Conservation (phyloP, 2,797 vertebrate genomes). For the Zonotrichia albicollis region DNA sequence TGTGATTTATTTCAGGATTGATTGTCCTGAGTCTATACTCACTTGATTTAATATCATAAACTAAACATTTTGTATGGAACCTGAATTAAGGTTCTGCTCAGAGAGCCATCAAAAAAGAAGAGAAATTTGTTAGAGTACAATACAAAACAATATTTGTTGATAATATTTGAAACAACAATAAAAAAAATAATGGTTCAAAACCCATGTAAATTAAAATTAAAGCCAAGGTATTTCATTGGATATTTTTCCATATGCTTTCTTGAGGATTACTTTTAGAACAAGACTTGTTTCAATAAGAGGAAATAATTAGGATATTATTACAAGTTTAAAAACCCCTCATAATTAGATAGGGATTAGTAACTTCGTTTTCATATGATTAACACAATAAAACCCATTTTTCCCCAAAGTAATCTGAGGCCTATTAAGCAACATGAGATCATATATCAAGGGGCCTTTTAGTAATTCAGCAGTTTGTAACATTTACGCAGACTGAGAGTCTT, state of each 20-base stretch:
- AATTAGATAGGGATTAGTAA: constrained; percentile 67
- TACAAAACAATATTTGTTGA: constrained; percentile 3
- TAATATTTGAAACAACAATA: background rate
- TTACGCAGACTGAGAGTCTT: constrained; percentile 44
- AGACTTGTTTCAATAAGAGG: constrained; percentile 43
- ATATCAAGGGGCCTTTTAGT: constrained; percentile 63
- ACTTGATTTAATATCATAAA: constrained; percentile 56
- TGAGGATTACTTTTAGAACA: constrained; percentile 34
- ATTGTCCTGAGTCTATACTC: constrained; percentile 44
- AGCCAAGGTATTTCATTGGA: constrained; percentile 14
- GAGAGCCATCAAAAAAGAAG: constrained; percentile 11
- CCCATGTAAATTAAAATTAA: constrained; percentile 39
- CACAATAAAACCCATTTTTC: constrained; percentile 52
- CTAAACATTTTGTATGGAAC: constrained; percentile 12
- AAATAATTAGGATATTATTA: constrained; percentile 64
- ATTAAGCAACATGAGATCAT: constrained; percentile 56
- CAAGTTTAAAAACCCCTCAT: constrained; percentile 21
- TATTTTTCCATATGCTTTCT: constrained; percentile 36
- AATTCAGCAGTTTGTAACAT: constrained; percentile 60
- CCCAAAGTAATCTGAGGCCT: constrained; percentile 46
- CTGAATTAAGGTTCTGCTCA: constrained; percentile 59
- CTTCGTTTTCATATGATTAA: constrained; percentile 64
- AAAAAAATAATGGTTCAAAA: background rate
- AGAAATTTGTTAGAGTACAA: background rate
- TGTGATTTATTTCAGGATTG: constrained; percentile 51